A percentile compares a stretch with the other conserved stretches of the same genome.
phyloP scores from a whole-genome alignment of 2,888 invertebrate species.

The Pogonocherus hispidulus region DNA sequence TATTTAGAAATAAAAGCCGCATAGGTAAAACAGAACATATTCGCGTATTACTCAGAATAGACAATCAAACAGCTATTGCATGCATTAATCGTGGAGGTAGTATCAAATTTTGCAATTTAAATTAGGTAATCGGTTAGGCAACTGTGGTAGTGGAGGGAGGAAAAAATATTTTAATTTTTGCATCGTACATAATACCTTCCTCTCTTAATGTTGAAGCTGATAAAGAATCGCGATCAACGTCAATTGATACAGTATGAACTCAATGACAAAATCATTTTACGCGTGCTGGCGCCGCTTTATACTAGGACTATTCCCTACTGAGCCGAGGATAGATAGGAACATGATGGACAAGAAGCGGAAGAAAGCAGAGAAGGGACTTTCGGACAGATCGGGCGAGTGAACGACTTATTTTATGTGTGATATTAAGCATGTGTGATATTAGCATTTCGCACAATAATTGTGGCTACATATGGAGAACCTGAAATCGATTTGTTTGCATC shows the following conservation, averaged over 20 bases:
- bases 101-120: not conserved
- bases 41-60: not conserved
- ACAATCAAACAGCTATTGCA: not conserved
- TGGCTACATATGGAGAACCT: not conserved
- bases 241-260: not conserved
- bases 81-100: not conserved
- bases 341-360: too few species aligned
- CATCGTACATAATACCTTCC: not conserved
- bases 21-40: not conserved
- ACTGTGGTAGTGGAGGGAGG: not conserved
- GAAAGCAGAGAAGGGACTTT: too few species aligned
- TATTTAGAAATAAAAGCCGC: not conserved
- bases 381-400: too few species aligned
- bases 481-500: not conserved
- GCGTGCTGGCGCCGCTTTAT: too few species aligned
- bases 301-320: too few species aligned
- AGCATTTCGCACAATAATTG: not conserved
- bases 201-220: not conserved
- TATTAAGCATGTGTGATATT: too few species aligned
- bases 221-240: not conserved
- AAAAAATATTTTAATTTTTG: not conserved
- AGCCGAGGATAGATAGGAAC: too few species aligned
- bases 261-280: too few species aligned
- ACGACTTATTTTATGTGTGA: too few species aligned
- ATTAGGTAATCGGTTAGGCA: not conserved